These are phyloP conservation scores for Pterocles orientalis DNA, from an alignment of 2,113 vertebrate genomes.

Conservation along the genomic window DNA sequence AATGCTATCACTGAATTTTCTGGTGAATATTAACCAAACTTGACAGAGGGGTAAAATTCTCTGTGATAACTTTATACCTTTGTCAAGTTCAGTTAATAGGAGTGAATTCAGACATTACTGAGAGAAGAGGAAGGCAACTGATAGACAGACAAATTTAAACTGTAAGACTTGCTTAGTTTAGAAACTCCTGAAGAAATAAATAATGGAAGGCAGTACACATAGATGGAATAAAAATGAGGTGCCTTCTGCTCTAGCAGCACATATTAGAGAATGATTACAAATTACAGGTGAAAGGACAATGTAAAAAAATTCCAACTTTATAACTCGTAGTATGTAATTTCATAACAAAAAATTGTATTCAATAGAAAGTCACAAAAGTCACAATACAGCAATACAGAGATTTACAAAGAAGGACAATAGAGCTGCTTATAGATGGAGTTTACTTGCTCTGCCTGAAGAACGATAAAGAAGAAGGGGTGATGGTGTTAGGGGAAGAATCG, in stretches of 20 bases:
- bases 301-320: not conserved
- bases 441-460: not conserved
- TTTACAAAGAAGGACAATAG: not conserved
- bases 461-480: not conserved
- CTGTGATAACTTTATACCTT: not conserved
- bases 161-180: not conserved
- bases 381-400: not conserved
- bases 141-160: conserved; percentile 35
- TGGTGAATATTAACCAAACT: not conserved
- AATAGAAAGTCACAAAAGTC: not conserved
- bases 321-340: not conserved
- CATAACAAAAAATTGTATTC: not conserved
- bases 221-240: not conserved
- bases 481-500: not conserved
- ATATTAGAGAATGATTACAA: not conserved
- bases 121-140: not conserved
- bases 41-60: not conserved
- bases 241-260: not conserved
- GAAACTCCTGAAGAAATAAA: conserved; percentile 32
- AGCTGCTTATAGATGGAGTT: not conserved
- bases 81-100: not conserved
- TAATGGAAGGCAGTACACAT: not conserved
- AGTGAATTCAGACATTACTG: conserved; percentile 1
- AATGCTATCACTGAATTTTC: not conserved
- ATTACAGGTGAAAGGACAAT: not conserved